Base-by-base conservation (phyloP, 2,888 invertebrate genomes). In the Drosophila meridionalis region DNA sequence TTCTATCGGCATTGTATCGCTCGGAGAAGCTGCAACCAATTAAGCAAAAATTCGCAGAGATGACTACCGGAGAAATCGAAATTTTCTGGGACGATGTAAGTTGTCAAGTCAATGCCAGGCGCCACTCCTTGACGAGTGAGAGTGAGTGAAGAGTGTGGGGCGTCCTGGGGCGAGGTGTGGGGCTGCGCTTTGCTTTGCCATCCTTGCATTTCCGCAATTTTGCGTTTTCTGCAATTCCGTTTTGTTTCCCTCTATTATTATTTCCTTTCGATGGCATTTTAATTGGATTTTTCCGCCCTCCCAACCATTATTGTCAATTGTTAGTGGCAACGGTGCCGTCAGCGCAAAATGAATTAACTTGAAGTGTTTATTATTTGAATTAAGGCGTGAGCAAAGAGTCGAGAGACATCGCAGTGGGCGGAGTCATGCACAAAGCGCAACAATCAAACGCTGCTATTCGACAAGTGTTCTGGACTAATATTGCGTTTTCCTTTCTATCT, bases 11-110 rank as follows among this genome's bases (percentile, higher is more conserved):
- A 0, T 91, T 97, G 7, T 96, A 95, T 92, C 94, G 96, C 63
- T 95, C 94, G 12, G 95, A 95, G 71, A 95, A 96, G 2, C 92
- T 97, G 43, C 96, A 96, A 88, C 95, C 96, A 64, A 97, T 97
- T n/a, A 98, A 97, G 91, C 96, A 96, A 63, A 96, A 97, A 88
- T 98, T 98, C 93, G 96, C 97, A 11, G 95, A 96, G 89, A 94
- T 98, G 87, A 98, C 97, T 42, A 94, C 96, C 59, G 94, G 94
- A 0, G 96, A 98, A 92, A 97, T 98, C 74, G 79, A 86, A 6
- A 69, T 75, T 8, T 93, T 93, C 77, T 91, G 91, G 72, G 73
- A 82, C 57, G 93, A 93, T 90, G 93, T 93, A 87, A 82, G 87
- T 87, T 73, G 65, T 69, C 61, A 67, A 72, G 61, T 48, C 67